Evolutionary conservation across 1,140 invertebrate genomes (phyloP).

Genomic region (Rhyacophila brunnea): DNA sequence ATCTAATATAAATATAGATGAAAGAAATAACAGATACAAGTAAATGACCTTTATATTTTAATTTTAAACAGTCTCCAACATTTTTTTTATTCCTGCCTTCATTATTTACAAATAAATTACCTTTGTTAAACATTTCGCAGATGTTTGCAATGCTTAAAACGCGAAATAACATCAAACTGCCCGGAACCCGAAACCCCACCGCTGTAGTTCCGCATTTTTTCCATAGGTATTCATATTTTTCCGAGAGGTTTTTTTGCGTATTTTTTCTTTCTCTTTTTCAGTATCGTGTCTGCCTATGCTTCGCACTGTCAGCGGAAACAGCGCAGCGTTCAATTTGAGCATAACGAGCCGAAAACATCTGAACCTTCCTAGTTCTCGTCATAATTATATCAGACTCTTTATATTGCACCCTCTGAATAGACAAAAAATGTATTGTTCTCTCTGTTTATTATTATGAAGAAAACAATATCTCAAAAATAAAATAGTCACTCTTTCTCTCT

Average conservation of each 20-base stretch:
- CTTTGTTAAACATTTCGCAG: not conserved
- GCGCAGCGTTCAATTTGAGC: too few species aligned
- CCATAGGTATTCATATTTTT: not conserved
- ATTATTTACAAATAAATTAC: too few species aligned
- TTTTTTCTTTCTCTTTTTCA: not conserved
- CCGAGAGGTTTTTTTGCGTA: constrained; percentile 5
- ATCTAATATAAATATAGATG: too few species aligned
- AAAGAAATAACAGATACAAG: too few species aligned
- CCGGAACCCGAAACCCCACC: not conserved
- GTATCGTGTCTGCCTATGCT: constrained; percentile 6
- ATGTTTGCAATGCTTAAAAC: not conserved
- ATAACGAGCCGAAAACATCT: constrained; percentile 21
- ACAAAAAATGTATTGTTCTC: not conserved
- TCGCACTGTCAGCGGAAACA: not conserved
- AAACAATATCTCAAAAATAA: too few species aligned
- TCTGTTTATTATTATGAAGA: not conserved
- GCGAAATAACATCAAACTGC: not conserved
- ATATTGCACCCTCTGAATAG: not conserved
- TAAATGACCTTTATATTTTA: too few species aligned
- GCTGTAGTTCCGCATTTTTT: too few species aligned
- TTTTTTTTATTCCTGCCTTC: too few species aligned
- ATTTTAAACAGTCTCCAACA: too few species aligned
- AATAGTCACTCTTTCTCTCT: too few species aligned
- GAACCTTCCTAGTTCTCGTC: not conserved
- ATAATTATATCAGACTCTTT: constrained; percentile 27